A percentile compares a stretch with the other conserved stretches of the same genome.
Conservation (phyloP, 2,113 vertebrate species). For the Lipophrys pholis region DNA sequence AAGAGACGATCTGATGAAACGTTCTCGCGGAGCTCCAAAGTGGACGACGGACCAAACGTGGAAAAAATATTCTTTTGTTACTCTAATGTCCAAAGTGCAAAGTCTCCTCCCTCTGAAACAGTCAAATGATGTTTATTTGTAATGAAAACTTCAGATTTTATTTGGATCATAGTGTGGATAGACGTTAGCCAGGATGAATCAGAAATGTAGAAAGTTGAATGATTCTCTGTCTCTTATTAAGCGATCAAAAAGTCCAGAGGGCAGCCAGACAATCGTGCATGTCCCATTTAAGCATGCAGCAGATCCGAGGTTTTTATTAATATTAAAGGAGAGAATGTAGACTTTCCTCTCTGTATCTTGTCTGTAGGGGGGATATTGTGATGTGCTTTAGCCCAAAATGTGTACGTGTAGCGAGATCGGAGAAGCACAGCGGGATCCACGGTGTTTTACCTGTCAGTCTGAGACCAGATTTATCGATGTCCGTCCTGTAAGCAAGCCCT, state of each 20-base stretch:
- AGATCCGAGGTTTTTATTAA: conserved; percentile 16
- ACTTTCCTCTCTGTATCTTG: conserved; percentile 31
- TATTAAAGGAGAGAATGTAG: conserved; percentile 7
- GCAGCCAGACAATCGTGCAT: conserved; percentile 27
- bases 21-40: conserved; percentile 27
- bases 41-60: conserved; percentile 36
- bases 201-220: no score
- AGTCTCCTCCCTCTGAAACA: background rate
- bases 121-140: background rate
- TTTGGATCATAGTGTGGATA: background rate
- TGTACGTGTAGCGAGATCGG: conserved; percentile 14
- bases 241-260: conserved; percentile 3
- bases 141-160: background rate
- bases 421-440: conserved; percentile 8
- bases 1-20: conserved; percentile 4
- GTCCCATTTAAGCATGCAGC: conserved; percentile 46
- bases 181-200: background rate
- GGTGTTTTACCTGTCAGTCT: conserved; percentile 9
- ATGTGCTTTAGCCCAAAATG: background rate
- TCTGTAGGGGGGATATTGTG: conserved; percentile 37
- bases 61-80: conserved; percentile 30
- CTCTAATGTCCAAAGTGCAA: conserved; percentile 18
- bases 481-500: conserved; percentile 1
- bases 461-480: background rate
- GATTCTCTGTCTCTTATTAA: background rate